A percentile compares a stretch with the other conserved stretches of the same genome.
Conservation (phyloP, 2,113 vertebrate species). For the Bucco capensis region DNA sequence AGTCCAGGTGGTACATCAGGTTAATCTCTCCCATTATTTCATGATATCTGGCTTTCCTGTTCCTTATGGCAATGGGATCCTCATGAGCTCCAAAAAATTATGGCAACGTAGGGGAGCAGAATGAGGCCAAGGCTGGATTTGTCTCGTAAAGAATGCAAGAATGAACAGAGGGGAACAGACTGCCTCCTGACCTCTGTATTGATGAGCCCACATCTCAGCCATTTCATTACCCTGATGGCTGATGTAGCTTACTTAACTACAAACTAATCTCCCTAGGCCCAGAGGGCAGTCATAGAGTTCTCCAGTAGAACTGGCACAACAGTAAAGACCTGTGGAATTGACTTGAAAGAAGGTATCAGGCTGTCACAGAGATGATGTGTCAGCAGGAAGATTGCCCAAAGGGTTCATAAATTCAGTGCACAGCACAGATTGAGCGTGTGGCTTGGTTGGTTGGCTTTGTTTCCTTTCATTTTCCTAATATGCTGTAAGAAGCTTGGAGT, state of each 20-base stretch:
- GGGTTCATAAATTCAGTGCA: constrained; percentile 48
- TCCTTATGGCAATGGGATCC: background rate
- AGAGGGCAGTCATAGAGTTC: background rate
- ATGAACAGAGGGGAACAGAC: background rate
- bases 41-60: background rate
- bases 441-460: constrained; percentile 44
- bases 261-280: background rate
- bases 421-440: constrained; percentile 16
- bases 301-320: background rate
- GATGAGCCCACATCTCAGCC: background rate
- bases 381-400: background rate
- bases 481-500: constrained; percentile 18
- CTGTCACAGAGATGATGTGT: background rate
- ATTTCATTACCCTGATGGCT: background rate
- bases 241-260: background rate
- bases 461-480: constrained; percentile 50
- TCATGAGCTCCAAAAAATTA: background rate
- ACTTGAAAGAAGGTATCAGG: background rate
- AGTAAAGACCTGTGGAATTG: background rate
- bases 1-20: fast-evolving
- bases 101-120: background rate
- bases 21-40: background rate
- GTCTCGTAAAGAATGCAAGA: background rate
- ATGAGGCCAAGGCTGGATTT: background rate
- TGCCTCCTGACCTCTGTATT: background rate